These are phyloP conservation scores for Centrocercus urophasianus DNA, from an alignment of 2,113 vertebrate species.

Conservation along the genomic window DNA sequence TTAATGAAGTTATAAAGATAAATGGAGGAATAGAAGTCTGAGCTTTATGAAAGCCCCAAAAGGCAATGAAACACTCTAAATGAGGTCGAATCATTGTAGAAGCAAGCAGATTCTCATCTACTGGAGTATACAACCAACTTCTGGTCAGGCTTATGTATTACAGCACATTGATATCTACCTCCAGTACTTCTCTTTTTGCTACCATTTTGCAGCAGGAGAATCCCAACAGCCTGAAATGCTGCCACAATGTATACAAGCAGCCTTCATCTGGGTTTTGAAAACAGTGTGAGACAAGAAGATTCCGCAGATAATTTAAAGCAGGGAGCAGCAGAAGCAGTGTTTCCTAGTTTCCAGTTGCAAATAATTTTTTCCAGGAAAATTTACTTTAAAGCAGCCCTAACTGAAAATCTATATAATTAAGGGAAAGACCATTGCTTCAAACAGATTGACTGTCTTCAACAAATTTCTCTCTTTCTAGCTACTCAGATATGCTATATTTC, in stretches of 20 bases:
- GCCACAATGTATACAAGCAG: constrained; percentile 44
- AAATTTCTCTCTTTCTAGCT: constrained; percentile 86
- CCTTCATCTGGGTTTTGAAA: constrained; percentile 52
- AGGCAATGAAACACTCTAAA: constrained; percentile 51
- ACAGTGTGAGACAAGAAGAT: constrained; percentile 32
- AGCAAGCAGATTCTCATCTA: constrained; percentile 56
- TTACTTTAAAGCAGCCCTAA: constrained; percentile 78
- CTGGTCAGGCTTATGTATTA: constrained; percentile 43
- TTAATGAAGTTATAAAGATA: constrained; percentile 60
- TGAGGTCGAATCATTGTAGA: constrained; percentile 5
- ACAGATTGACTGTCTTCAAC: constrained; percentile 88
- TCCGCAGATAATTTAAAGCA: constrained; percentile 52
- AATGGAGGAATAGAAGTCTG: constrained; percentile 43
- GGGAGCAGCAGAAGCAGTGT: constrained; percentile 17
- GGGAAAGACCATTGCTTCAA: constrained; percentile 80
- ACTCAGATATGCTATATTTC: constrained; percentile 93
- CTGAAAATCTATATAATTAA: constrained; percentile 84
- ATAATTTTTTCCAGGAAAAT: constrained; percentile 71
- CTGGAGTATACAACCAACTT: constrained; percentile 61
- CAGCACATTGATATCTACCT: not conserved
- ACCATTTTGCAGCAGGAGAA: constrained; percentile 61
- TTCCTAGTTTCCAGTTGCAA: constrained; percentile 69
- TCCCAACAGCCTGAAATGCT: constrained; percentile 55
- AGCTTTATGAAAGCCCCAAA: constrained; percentile 42
- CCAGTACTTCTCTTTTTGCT: constrained; percentile 67